Conservation (phyloP, 2,888 invertebrate species). For the Watsonalla cultraria region DNA sequence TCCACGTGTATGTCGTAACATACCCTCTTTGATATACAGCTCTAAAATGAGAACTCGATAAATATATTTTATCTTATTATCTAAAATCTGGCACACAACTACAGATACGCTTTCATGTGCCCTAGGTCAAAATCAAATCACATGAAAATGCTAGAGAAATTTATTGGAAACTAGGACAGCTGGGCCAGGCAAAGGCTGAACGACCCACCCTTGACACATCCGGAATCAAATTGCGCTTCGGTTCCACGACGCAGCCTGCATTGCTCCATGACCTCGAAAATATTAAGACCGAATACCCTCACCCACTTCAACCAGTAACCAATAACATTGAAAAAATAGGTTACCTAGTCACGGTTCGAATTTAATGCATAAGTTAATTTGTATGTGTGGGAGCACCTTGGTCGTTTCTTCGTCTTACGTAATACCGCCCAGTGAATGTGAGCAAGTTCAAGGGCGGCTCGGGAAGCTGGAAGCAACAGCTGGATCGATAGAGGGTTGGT, state of each 20-base stretch:
- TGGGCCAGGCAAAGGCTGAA: conserved; percentile 17
- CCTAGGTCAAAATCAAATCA: background rate
- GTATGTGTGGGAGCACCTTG: no score
- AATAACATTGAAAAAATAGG: no score
- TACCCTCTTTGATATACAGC: conserved; percentile 25
- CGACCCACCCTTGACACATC: conserved; percentile 29
- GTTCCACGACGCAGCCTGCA: background rate
- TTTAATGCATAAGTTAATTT: no score
- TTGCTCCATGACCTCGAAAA: background rate
- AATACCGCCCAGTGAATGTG: conserved; percentile 14
- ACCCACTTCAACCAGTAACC: no score
- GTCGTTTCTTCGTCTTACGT: no score
- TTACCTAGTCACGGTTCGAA: no score
- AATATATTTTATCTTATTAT: background rate
- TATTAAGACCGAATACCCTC: no score
- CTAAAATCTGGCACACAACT: no score
- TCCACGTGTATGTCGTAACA: conserved; percentile 33
- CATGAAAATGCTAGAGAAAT: background rate
- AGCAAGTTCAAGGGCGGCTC: conserved; percentile 43
- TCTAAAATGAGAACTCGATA: conserved; percentile 1
- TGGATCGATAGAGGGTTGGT: conserved; percentile 63
- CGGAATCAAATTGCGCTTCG: conserved; percentile 20
- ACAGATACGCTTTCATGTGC: background rate
- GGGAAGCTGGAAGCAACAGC: conserved; percentile 62
- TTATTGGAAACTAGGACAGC: background rate